Percentiles rank a stretch among this genome's conserved stretches.
Conservation (phyloP, 2,797 vertebrate genomes). For the Coregonus ussuriensis region DNA sequence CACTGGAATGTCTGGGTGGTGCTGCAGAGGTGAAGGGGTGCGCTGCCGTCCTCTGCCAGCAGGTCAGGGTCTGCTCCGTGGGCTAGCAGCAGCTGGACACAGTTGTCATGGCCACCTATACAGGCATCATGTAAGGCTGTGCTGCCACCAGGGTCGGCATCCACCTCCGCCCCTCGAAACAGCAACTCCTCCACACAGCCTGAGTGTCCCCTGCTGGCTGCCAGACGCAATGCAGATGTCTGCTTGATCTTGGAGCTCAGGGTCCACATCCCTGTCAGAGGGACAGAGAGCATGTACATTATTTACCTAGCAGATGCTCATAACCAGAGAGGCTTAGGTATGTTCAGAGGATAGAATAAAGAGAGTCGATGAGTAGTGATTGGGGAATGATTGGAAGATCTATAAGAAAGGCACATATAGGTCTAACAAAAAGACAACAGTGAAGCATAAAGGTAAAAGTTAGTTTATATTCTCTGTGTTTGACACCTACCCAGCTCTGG, state of each 20-base stretch:
- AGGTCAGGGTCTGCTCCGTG: slow-evolving; percentile 82
- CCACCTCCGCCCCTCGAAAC: slow-evolving; percentile 81
- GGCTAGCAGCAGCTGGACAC: slow-evolving; percentile 81
- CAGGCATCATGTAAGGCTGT: slow-evolving; percentile 87
- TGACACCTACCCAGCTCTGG: slow-evolving; percentile 85
- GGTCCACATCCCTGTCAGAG: slow-evolving; percentile 86
- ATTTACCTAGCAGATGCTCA: not conserved
- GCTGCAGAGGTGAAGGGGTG: slow-evolving; percentile 84
- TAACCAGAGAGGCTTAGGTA: not conserved
- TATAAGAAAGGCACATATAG: not conserved
- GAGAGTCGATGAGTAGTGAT: not conserved
- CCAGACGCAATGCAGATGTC: slow-evolving; percentile 82
- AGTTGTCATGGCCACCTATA: slow-evolving; percentile 70
- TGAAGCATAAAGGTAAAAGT: not conserved
- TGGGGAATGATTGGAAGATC: not conserved
- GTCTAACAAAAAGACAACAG: not conserved
- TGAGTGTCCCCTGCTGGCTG: slow-evolving; percentile 79
- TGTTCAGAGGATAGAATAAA: too few relatives aligned
- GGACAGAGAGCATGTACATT: not conserved
- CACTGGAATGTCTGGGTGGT: slow-evolving; percentile 78
- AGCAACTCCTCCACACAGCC: slow-evolving; percentile 88
- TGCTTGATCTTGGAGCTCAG: slow-evolving; percentile 86
- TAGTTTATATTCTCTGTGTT: not conserved
- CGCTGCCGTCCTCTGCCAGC: slow-evolving; percentile 74
- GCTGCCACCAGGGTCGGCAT: slow-evolving; percentile 79